These are phyloP conservation scores for Chaunax sp. DNA, from an alignment of 2,797 vertebrate genomes.

Conservation along the genomic window DNA sequence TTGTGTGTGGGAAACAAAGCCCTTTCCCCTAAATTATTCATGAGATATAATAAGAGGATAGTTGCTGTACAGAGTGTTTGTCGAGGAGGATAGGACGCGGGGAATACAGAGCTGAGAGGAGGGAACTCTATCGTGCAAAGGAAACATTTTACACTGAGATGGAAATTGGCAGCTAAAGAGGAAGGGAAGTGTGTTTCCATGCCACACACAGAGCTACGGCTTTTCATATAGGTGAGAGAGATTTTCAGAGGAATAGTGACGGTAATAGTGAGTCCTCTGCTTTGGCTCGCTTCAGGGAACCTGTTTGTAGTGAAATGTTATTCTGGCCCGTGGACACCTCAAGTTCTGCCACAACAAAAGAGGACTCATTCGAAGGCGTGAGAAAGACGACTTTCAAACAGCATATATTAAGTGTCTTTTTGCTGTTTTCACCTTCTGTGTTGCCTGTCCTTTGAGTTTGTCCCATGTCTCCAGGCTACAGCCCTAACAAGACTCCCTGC, in stretches of 20 bases:
- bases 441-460: constrained; percentile 55
- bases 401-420: constrained; percentile 70
- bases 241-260: constrained; percentile 16
- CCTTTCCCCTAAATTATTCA: constrained; percentile 64
- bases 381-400: constrained; percentile 61
- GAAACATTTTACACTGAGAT: constrained; percentile 45
- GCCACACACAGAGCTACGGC: constrained; percentile 25
- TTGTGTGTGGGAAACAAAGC: constrained; percentile 60
- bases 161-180: constrained; percentile 41
- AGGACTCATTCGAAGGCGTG: constrained; percentile 20
- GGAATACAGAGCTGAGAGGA: constrained; percentile 11
- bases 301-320: constrained; percentile 69
- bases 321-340: constrained; percentile 66
- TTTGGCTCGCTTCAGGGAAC: constrained; percentile 59
- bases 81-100: constrained; percentile 28
- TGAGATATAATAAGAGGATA: constrained; percentile 61
- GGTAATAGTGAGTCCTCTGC: constrained; percentile 39
- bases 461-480: constrained; percentile 48
- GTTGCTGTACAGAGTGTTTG: constrained; percentile 29
- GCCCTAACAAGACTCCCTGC: constrained; percentile 63
- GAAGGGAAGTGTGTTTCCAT: constrained; percentile 27
- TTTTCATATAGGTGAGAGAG: constrained; percentile 31
- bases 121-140: constrained; percentile 18
- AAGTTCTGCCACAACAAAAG: constrained; percentile 63
- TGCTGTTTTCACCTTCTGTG: constrained; percentile 55